These are phyloP conservation scores for Pegoplata infirma DNA, from an alignment of 2,888 invertebrate species.

Conservation along the genomic window DNA sequence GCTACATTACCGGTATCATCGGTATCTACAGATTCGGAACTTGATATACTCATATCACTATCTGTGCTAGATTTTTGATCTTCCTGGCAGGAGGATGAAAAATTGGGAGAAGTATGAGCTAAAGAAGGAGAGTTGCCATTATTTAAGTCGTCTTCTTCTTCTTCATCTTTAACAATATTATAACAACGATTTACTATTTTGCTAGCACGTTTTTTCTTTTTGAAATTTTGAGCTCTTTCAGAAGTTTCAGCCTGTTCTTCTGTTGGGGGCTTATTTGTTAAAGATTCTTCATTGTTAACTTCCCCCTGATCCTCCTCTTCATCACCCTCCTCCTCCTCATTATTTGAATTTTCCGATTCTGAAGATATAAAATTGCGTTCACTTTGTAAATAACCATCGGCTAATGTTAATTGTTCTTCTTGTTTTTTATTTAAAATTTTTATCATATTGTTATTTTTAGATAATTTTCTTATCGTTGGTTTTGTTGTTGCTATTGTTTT, in stretches of 20 bases:
- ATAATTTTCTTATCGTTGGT: conserved; percentile 21
- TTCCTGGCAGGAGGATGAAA: conserved; percentile 63
- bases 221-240: conserved; percentile 13
- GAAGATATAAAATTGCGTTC: conserved; percentile 81
- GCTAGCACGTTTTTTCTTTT: conserved; percentile 29
- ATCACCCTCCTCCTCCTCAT: conserved; percentile 67
- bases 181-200: conserved; percentile 46
- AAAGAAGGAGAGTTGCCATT: no score
- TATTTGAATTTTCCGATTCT: conserved; percentile 78
- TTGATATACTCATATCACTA: conserved; percentile 69
- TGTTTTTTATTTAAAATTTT: conserved; percentile 5
- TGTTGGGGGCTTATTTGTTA: conserved; percentile 62
- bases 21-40: conserved; percentile 78
- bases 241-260: conserved; percentile 70
- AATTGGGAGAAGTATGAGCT: no score
- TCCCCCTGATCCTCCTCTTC: conserved; percentile 33
- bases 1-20: conserved; percentile 81
- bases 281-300: conserved; percentile 67
- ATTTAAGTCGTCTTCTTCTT: not conserved
- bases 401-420: conserved; percentile 1
- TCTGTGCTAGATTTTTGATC: conserved; percentile 69
- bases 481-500: conserved; percentile 4
- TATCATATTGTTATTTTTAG: conserved; percentile 51
- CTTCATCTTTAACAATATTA: conserved; percentile 19
- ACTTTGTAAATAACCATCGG: conserved; percentile 77